Conservation (phyloP, 2,113 vertebrate species). For the Myiozetetes cayanensis region DNA sequence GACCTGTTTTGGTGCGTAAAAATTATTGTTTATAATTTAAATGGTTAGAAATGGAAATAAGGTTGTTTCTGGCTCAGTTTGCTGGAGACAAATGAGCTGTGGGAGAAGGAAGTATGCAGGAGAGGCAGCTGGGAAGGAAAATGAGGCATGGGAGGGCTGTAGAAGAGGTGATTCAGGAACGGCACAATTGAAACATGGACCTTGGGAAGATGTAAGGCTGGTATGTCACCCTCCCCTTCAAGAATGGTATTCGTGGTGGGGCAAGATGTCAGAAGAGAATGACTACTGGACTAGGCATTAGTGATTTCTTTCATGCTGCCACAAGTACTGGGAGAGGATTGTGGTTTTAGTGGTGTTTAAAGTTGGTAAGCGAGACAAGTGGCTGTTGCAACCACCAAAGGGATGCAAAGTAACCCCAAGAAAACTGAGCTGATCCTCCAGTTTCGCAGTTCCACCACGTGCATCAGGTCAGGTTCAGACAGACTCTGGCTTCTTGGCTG, state of each 20-base stretch:
- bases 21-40: slow-evolving; percentile 19
- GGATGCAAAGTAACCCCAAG: not conserved
- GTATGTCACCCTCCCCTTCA: not conserved
- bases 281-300: not conserved
- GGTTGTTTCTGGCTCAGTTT: slow-evolving; percentile 8
- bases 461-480: not conserved
- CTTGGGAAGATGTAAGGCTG: not conserved
- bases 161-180: not conserved
- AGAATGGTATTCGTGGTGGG: not conserved
- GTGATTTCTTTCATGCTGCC: not conserved
- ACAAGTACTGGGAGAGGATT: not conserved
- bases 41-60: slow-evolving; percentile 22
- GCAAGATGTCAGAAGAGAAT: rapidly evolving
- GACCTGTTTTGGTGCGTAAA: not conserved
- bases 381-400: not conserved
- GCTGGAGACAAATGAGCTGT: not conserved
- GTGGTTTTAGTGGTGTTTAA: not conserved
- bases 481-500: not conserved
- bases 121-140: not conserved
- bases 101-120: not conserved
- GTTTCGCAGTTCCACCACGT: not conserved
- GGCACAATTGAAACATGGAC: not conserved
- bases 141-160: not conserved
- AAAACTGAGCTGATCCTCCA: rapidly evolving
- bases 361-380: not conserved